These are phyloP conservation scores for Antidorcas marsupialis DNA, from an alignment of 2,113 vertebrate genomes.

Conservation along the genomic window DNA sequence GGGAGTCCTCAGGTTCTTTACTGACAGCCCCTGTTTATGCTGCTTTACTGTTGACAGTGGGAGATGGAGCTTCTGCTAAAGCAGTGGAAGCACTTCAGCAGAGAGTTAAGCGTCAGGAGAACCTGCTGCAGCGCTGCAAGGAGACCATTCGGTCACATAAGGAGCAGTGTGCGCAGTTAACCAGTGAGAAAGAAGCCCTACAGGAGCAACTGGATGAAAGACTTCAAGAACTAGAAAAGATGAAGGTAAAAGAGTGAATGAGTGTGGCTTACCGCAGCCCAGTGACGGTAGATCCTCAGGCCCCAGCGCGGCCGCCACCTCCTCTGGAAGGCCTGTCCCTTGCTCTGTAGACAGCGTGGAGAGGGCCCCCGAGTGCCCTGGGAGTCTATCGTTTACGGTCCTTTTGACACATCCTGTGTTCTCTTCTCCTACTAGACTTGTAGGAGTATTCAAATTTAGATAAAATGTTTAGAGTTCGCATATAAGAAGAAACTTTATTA, in stretches of 20 bases:
- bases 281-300: not conserved
- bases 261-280: not conserved
- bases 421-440: not conserved
- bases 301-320: not conserved
- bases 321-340: not conserved
- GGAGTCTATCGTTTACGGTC: not conserved
- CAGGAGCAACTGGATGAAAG: constrained; percentile 95
- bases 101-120: constrained; percentile 92
- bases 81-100: constrained; percentile 85
- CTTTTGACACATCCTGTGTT: not conserved
- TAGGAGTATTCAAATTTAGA: constrained; percentile 21
- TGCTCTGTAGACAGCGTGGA: not conserved
- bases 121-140: constrained; percentile 91
- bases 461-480: constrained; percentile 42
- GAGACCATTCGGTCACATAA: constrained; percentile 87
- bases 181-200: constrained; percentile 92
- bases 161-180: constrained; percentile 85
- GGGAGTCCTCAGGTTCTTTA: not conserved
- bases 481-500: constrained; percentile 51
- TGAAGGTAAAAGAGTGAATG: constrained; percentile 84
- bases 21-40: not conserved
- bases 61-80: constrained; percentile 79
- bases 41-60: constrained; percentile 76
- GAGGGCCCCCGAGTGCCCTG: not conserved
- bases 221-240: constrained; percentile 95